Evolutionary conservation across 1,140 invertebrate species (phyloP).

Genomic region (Bactericera cockerelli): DNA sequence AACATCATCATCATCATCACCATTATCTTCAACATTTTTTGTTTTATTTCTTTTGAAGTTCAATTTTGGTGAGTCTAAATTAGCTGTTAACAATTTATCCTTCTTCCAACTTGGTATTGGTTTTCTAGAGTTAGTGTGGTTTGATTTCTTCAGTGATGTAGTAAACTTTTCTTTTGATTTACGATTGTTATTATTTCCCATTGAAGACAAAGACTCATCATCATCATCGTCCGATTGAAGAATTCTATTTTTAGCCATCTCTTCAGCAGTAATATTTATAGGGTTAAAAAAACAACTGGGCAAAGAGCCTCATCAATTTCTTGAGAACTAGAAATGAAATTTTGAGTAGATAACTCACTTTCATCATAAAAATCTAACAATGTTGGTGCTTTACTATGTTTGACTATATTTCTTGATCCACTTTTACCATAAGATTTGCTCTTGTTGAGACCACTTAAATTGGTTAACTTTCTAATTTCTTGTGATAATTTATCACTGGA

Average conservation of each 20-base stretch:
- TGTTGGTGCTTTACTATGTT: no score
- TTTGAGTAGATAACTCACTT: not conserved
- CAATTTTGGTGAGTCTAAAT: not conserved
- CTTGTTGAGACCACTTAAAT: no score
- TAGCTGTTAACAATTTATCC: not conserved
- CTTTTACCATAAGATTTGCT: no score
- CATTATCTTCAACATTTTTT: not conserved
- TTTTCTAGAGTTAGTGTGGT: not conserved
- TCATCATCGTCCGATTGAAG: not conserved
- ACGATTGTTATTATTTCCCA: not conserved
- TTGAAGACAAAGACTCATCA: not conserved
- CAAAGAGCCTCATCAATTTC: no score
- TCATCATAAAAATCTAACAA: not conserved
- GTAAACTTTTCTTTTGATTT: not conserved
- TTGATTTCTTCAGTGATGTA: not conserved
- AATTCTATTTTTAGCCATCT: not conserved
- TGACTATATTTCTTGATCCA: no score
- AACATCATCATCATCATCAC: conserved; percentile 2
- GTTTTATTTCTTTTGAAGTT: not conserved
- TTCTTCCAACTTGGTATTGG: conserved; percentile 4
- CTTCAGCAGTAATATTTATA: no score
- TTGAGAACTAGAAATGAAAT: not conserved
- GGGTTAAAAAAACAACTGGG: no score
- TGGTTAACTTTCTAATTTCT: no score
- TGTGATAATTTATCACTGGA: no score